Evolutionary conservation across 1,140 invertebrate genomes (phyloP).

Genomic region (Hypothenemus hampei): DNA sequence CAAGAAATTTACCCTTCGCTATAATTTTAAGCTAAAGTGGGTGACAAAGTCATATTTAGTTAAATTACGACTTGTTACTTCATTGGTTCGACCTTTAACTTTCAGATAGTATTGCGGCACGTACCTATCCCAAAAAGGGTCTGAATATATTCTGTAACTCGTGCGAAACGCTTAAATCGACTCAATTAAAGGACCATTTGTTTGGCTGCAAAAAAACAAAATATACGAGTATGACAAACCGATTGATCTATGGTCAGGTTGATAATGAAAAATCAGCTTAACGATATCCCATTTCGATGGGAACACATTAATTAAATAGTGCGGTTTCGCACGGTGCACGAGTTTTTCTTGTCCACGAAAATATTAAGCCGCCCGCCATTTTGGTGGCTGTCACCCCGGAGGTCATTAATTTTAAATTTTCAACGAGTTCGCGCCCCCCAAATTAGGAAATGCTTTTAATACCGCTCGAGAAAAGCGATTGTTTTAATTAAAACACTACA

Average conservation of each 20-base stretch:
- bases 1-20: no score
- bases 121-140: no score
- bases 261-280: no score
- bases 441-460: neutral
- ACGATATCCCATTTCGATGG: no score
- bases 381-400: no score
- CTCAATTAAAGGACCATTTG: no score
- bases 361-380: neutral
- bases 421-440: neutral
- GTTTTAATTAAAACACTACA: neutral
- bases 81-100: neutral
- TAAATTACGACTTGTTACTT: constrained; percentile 1
- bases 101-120: constrained; percentile 1
- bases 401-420: neutral
- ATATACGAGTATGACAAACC: no score
- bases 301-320: neutral
- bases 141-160: no score
- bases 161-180: no score
- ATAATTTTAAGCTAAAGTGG: no score
- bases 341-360: neutral
- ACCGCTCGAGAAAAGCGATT: neutral
- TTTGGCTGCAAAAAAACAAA: no score
- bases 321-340: neutral
- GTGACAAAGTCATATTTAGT: neutral
- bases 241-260: no score